Conservation (phyloP, 1,140 invertebrate species). For the Trichogramma pretiosum region DNA sequence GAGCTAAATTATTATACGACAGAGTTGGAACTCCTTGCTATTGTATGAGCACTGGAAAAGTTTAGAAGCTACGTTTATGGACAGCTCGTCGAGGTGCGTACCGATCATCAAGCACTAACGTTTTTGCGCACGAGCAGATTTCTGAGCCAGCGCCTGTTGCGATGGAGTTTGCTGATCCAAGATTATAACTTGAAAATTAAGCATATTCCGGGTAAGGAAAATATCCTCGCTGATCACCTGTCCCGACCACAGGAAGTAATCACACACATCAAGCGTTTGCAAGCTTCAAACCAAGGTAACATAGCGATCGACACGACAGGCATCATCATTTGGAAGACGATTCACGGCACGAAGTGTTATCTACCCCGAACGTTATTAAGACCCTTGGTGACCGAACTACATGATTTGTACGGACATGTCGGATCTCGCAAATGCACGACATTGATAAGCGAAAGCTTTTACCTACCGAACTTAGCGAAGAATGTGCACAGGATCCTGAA, state of each 20-base stretch:
- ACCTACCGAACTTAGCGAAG: conserved; percentile 1
- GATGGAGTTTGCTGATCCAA: conserved; percentile 30
- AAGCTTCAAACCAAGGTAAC: background rate
- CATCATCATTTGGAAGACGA: background rate
- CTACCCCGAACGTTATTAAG: background rate
- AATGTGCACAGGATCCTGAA: background rate
- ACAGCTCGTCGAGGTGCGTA: too few relatives aligned
- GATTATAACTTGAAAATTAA: conserved; percentile 21
- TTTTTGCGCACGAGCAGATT: conserved; percentile 6
- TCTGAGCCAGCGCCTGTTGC: conserved; percentile 15
- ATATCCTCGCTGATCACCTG: conserved; percentile 29
- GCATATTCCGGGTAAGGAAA: conserved; percentile 27
- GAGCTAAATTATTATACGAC: too few relatives aligned
- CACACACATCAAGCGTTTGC: background rate
- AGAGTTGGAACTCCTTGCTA: too few relatives aligned
- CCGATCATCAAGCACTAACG: conserved; percentile 11
- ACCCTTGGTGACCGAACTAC: conserved; percentile 12
- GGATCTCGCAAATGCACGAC: conserved; percentile 4
- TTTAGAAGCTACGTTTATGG: too few relatives aligned
- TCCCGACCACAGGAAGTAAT: background rate
- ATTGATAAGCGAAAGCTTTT: conserved; percentile 16
- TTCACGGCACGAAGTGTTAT: background rate
- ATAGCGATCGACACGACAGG: background rate
- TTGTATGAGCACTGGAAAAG: too few relatives aligned
- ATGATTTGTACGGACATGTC: conserved; percentile 17